Base-by-base conservation (phyloP, 2,797 vertebrate genomes). In the Capromys pilorides region DNA sequence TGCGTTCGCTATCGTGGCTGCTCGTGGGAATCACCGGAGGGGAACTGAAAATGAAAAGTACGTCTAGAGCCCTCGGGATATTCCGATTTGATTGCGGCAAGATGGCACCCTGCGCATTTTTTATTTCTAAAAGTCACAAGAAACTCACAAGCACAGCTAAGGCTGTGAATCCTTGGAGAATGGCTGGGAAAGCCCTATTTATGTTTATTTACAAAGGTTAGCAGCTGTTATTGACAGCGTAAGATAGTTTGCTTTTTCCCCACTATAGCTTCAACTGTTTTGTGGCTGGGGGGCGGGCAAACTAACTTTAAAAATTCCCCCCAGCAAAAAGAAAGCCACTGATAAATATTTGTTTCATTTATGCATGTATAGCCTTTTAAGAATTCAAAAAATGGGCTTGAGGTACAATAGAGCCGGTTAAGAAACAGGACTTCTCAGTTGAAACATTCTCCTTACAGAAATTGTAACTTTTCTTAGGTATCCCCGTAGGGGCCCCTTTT, bases 331-430 rank as follows among this genome's bases (percentile, higher is more conserved):
- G 66, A 78, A 95, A 89, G 39, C 41, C 19, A 2, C 64, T 91
- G 36, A 66, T 89, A 91, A 96, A 88, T 91, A 88, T 69, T 80
- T 86, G 51, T 81, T 95, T 82, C 66, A 73, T 75, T 86, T 95
- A 77, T 69, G 8, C 86, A 67, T 94, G 24, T 86, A 73, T 19
- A 45, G 19, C 39, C 75, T 95, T 95, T 89, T 83, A 92, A 93
- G 77, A 26, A 91, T 92, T 96, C 83, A 88, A 89, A 96, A 93
- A 91, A 66, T 85, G n/a, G 18, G 49, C 90, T 96, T 84, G 45
- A 36, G 22, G 39, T 78, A 75, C 66, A 73, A 21, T 61, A 82
- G 19, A 92, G 62, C 69, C 6, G 1, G 36, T 45, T 83, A 88
- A 84, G 19, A 94, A 28, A 22, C 45, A 69, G 22, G 31, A 93